Conservation (phyloP, 2,797 vertebrate species). For the Scolopax rusticola region DNA sequence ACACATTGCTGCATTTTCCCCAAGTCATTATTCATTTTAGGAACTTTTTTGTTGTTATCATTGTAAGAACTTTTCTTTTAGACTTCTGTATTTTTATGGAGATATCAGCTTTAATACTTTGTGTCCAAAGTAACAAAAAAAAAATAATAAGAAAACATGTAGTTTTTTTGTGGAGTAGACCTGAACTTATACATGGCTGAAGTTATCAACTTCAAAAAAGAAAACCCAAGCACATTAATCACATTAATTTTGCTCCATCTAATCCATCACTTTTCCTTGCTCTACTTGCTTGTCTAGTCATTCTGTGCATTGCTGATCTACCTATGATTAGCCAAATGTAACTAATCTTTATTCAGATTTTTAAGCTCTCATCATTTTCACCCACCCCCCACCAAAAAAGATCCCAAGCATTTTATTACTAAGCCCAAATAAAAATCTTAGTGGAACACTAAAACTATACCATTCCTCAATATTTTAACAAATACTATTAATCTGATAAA, state of each 20-base stretch:
- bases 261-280: conserved; percentile 58
- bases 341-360: conserved; percentile 59
- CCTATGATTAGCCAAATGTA: conserved; percentile 48
- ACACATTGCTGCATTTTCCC: conserved; percentile 46
- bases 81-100: neutral
- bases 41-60: conserved; percentile 4
- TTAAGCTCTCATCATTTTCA: conserved; percentile 3
- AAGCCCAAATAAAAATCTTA: neutral
- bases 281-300: conserved; percentile 26
- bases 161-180: neutral
- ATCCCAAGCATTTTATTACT: conserved; percentile 11
- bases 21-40: conserved; percentile 63
- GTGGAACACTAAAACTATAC: neutral
- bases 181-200: neutral
- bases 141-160: neutral
- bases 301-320: conserved; percentile 1
- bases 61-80: conserved; percentile 7
- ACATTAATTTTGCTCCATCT: conserved; percentile 68
- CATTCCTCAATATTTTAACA: neutral
- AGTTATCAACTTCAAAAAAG: conserved; percentile 30
- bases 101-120: neutral
- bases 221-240: conserved; percentile 58
- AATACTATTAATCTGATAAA: neutral
- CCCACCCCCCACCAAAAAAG: neutral
- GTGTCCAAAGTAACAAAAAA: neutral